A percentile compares a stretch with the other conserved stretches of the same genome.
Conservation (phyloP, 1,140 invertebrate species). For the Drosophila pectinifera region DNA sequence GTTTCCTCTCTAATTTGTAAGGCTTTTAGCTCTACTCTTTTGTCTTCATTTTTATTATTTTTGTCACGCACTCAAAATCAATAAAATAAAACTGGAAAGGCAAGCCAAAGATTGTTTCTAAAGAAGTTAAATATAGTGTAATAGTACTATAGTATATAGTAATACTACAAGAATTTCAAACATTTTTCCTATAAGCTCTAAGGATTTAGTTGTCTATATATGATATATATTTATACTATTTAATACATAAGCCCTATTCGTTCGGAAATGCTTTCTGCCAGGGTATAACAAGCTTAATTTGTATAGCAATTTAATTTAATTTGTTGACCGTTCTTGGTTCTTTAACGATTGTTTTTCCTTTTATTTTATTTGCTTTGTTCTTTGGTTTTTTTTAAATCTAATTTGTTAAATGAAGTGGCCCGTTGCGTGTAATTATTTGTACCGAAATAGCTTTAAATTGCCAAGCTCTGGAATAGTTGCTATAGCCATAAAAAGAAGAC, state of each 20-base stretch:
- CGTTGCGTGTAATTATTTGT: conserved; percentile 32
- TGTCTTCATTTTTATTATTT: conserved; percentile 28
- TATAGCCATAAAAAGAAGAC: conserved; percentile 7
- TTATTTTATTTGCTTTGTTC: conserved; percentile 30
- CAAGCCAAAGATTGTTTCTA: background rate
- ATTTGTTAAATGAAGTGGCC: conserved; percentile 28
- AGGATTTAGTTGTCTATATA: background rate
- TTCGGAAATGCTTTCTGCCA: background rate
- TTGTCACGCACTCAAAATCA: conserved; percentile 65
- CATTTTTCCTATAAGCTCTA: no score
- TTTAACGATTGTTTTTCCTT: conserved; percentile 19
- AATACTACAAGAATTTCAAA: background rate
- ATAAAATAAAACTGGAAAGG: conserved; percentile 34
- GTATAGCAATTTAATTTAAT: conserved; percentile 71
- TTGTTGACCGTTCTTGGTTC: conserved; percentile 50
- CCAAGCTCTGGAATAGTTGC: conserved; percentile 1
- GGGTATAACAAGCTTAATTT: conserved; percentile 31
- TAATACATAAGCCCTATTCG: no score
- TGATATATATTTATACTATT: no score
- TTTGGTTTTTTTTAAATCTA: conserved; percentile 13
- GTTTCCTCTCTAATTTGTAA: conserved; percentile 38
- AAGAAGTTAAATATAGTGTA: background rate
- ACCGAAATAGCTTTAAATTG: conserved; percentile 21
- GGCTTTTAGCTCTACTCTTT: conserved; percentile 26
- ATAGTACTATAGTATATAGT: no score